Conservation (phyloP, 1,140 invertebrate species). For the Prorops nasuta region DNA sequence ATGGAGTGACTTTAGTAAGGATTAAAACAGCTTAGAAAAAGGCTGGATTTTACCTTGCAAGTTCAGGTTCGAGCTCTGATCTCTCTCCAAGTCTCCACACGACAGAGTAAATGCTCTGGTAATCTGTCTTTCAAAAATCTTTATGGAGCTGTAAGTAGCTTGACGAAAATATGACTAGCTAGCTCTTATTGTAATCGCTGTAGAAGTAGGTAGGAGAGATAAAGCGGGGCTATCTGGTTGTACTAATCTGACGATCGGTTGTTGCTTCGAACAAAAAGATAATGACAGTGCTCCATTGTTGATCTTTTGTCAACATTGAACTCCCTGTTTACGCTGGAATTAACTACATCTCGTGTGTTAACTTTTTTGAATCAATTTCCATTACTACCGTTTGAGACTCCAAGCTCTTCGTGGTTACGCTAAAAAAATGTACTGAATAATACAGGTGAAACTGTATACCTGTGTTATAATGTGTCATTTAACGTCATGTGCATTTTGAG, state of each 20-base stretch:
- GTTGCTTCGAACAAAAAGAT: background rate
- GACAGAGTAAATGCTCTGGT: background rate
- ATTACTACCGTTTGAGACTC: no score
- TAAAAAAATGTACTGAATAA: no score
- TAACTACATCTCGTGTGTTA: no score
- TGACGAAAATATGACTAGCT: conserved; percentile 5
- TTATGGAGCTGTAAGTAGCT: background rate
- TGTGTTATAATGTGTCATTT: no score
- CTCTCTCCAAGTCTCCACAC: conserved; percentile 1
- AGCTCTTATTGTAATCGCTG: conserved; percentile 13
- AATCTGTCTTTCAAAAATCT: background rate
- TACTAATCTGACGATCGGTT: conserved; percentile 11
- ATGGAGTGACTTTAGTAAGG: no score
- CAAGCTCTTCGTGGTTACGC: no score
- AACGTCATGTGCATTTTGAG: no score
- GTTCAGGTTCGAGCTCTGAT: no score
- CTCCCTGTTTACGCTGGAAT: background rate
- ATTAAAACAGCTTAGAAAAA: no score
- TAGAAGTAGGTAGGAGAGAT: conserved; percentile 12
- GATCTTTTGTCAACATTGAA: background rate
- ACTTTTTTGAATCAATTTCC: no score
- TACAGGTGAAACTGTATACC: no score
- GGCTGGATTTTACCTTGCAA: no score
- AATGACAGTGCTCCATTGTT: background rate
- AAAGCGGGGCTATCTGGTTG: conserved; percentile 16